Percentiles rank a stretch among this genome's conserved stretches.
phyloP scores from a whole-genome alignment of 2,888 invertebrate genomes.

The Odontomyia ornata region DNA sequence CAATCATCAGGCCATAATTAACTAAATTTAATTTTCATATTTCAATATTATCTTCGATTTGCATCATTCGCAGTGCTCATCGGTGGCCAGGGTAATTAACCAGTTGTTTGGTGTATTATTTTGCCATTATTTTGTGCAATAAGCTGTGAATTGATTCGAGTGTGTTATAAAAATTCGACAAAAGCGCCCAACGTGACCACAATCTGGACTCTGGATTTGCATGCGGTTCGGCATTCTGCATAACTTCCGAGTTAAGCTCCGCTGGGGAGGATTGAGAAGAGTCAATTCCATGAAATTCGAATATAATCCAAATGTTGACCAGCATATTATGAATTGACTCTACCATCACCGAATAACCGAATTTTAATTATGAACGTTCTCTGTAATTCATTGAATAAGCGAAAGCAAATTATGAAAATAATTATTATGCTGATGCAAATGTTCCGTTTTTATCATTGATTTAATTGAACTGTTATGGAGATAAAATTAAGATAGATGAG shows the following conservation, averaged over 20 bases:
- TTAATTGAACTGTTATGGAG: conserved; percentile 40
- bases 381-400: conserved; percentile 23
- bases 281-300: neutral
- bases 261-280: neutral
- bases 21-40: conserved; percentile 42
- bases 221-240: neutral
- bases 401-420: conserved; percentile 22
- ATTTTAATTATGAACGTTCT: conserved; percentile 41
- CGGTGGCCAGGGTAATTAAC: conserved; percentile 35
- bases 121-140: conserved; percentile 38
- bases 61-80: conserved; percentile 30
- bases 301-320: conserved; percentile 39
- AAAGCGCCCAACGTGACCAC: conserved; percentile 27
- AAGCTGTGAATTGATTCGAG: conserved; percentile 35
- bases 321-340: conserved; percentile 41
- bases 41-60: conserved; percentile 34
- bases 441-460: conserved; percentile 37
- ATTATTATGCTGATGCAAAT: conserved; percentile 42
- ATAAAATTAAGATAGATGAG: conserved; percentile 37
- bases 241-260: no score
- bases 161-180: conserved; percentile 25
- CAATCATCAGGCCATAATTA: conserved; percentile 32
- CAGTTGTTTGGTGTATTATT: conserved; percentile 41
- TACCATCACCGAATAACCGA: conserved; percentile 33
- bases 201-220: conserved; percentile 18